Evolutionary conservation across 2,113 vertebrate genomes (phyloP), one percentile per base, ranked within the genome.

Genomic region (Calidris pygmaea): DNA sequence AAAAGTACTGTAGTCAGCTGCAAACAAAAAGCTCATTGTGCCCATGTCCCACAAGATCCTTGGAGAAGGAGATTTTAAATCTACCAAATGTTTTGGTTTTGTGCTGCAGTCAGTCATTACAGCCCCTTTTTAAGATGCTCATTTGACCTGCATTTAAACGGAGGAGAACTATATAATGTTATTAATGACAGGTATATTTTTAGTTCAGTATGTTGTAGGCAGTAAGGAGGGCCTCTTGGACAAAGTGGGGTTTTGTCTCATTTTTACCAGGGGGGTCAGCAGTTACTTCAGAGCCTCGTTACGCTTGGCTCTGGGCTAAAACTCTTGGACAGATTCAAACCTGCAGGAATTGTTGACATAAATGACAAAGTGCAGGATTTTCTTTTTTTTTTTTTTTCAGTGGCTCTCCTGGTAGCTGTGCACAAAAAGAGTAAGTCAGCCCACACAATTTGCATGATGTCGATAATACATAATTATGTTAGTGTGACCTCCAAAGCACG

Each of bases 21-120:
- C 88, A 97, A 95, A 98, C 97, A 98, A 97, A 97, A 97, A 90
- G 97, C 53, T 96, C 94, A 81, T 97, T 98, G 97, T 98, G 77
- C 79, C 63, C 52, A 23, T 63, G 74, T 95, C 91, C 77, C 85
- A 56, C 59, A 68, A 84, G 93, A 89, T 95, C 56, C 82, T 77
- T 63, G 55, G 67, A 89, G 60, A 91, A 86, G 87, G 83, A 84
- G 96, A 95, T 95, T 90, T 97, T 93, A 97, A 97, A 95, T 85
- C 92, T 90, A 93, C 78, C 94, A 95, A 97, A 96, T 96, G 96
- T 97, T 98, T 97, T 96, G 90, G 87, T 96, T 98, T 97, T 97
- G 83, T 90, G 77, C 96, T 93, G 89, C 84, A 97, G 95, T 94
- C 91, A 85, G 95, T 96, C 90, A 91, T 94, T 78, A 87, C 3